Evolutionary conservation across 2,888 invertebrate genomes (phyloP), one percentile per base, ranked within the genome.

Genomic region (Troglohyphantes excavatus): DNA sequence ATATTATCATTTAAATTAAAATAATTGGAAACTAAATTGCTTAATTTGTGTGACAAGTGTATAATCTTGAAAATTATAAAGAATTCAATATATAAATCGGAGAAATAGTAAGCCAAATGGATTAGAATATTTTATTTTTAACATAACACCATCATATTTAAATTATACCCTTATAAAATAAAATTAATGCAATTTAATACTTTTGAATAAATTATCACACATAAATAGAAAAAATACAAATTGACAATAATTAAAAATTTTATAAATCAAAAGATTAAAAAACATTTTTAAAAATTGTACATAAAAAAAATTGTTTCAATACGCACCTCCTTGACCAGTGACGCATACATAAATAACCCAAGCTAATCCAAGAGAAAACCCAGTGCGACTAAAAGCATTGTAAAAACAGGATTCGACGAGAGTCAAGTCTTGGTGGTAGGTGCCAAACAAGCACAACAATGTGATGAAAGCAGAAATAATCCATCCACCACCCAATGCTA

Each of bases 301-400:
- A 33, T 33, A 6, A 33, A 33, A 33, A 33, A n/a, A n/a, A n/a
- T n/a, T n/a, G n/a, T n/a, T n/a, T n/a, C n/a, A n/a, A 53, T 53
- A 59, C 75, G 26, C 17, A 86, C 86, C 86, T 70, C 59, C 86
- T 70, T 86, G 86, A 7, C 59, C 70, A 11, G 70, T 43, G 29
- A 70, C 33, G 27, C 86, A 86, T 0, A 61, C 70, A 78, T 59
- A 78, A 39, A 86, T 68, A 1, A 78, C 68, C 86, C 86, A 86
- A 9, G 29, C 33, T 63, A 86, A 9, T 13, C 78, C 33, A 3
- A n/a, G 3, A 13, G 68, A 68, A 78, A 70, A 86, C 1, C 21
- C 2, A 3, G 27, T 19, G 2, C 78, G 76, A 59, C 43, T 86
- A 2, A 86, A 17, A 59, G 70, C 61, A 43, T 86, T 86, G 70